A percentile compares a stretch with the other conserved stretches of the same genome.
Conservation (phyloP, 2,888 invertebrate species). For the Minunthozetes semirufus region DNA sequence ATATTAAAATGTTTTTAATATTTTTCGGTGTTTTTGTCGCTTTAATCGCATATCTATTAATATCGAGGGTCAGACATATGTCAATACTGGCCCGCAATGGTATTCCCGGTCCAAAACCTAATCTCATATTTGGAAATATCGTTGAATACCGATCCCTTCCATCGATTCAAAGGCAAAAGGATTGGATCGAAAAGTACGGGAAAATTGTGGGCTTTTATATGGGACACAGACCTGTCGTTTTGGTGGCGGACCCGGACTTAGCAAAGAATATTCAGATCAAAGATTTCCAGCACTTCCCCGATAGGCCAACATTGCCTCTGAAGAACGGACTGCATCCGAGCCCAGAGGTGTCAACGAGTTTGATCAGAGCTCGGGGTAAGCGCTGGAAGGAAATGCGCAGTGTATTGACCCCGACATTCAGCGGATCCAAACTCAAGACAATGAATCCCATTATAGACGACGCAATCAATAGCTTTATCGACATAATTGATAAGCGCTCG, state of each 20-base stretch:
- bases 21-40: not conserved
- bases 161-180: conserved; percentile 22
- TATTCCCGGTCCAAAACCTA: conserved; percentile 39
- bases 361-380: conserved; percentile 46
- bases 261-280: conserved; percentile 40
- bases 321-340: conserved; percentile 24
- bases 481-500: conserved; percentile 43
- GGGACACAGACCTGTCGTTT: conserved; percentile 37
- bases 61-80: not conserved
- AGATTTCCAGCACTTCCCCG: conserved; percentile 39
- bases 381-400: conserved; percentile 54
- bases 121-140: conserved; percentile 38
- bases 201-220: conserved; percentile 39
- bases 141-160: conserved; percentile 1
- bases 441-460: conserved; percentile 49
- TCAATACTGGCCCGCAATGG: conserved; percentile 20
- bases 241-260: conserved; percentile 37
- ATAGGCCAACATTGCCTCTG: conserved; percentile 28
- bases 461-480: conserved; percentile 47
- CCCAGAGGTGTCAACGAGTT: conserved; percentile 33
- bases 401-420: conserved; percentile 52
- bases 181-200: conserved; percentile 39
- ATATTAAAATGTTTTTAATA: not conserved
- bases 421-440: conserved; percentile 51
- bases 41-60: not conserved